A percentile compares a stretch with the other conserved stretches of the same genome.
Conservation (phyloP, 1,140 invertebrate genomes). For the Hesperophylax magnus region DNA sequence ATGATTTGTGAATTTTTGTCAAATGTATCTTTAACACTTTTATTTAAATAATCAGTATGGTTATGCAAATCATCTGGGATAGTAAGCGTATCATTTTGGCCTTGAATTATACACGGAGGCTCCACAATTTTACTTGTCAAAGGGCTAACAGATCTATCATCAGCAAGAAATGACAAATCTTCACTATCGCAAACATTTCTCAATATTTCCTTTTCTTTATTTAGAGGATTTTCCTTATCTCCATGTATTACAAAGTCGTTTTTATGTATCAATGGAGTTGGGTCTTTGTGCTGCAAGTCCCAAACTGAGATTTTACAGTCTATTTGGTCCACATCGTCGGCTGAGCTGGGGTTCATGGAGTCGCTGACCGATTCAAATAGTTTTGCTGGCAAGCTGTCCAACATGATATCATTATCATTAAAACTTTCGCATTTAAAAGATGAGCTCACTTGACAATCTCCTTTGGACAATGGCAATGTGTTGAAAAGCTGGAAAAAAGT, state of each 20-base stretch:
- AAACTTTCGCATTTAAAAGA: slow-evolving; percentile 56
- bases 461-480: slow-evolving; percentile 46
- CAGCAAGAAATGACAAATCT: slow-evolving; percentile 54
- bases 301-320: slow-evolving; percentile 50
- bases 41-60: slow-evolving; percentile 15
- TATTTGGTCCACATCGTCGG: slow-evolving; percentile 39
- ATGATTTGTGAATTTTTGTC: slow-evolving; percentile 27
- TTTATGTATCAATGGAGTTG: slow-evolving; percentile 41
- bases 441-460: slow-evolving; percentile 50
- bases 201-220: slow-evolving; percentile 46
- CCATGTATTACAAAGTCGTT: slow-evolving; percentile 44
- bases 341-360: slow-evolving; percentile 33
- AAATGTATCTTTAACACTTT: slow-evolving; percentile 24
- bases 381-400: slow-evolving; percentile 53
- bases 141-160: slow-evolving; percentile 42
- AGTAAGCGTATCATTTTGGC: not conserved
- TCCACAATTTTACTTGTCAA: not conserved
- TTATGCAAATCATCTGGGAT: not conserved
- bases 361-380: slow-evolving; percentile 53
- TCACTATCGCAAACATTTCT: slow-evolving; percentile 40
- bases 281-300: slow-evolving; percentile 51
- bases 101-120: not conserved
- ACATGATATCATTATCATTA: slow-evolving; percentile 53
- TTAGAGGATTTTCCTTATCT: slow-evolving; percentile 1
- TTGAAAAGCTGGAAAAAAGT: slow-evolving; percentile 51